phyloP scores from a whole-genome alignment of 2,797 vertebrate species.

The Anguilla marmorata region DNA sequence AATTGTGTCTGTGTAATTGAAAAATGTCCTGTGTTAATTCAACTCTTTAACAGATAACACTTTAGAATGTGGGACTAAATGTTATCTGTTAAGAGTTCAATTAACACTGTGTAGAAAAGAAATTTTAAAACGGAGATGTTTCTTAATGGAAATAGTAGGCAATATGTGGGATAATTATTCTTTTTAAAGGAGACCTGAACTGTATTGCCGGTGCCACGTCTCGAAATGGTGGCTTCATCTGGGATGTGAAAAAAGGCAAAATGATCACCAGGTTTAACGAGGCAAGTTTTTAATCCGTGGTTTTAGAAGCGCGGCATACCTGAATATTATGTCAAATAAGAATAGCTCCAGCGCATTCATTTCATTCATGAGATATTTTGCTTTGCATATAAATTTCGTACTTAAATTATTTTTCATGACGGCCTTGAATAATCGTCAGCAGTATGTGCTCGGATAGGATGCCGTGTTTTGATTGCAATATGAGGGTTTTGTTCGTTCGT shows the following conservation, averaged over 20 bases:
- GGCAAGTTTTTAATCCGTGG: constrained; percentile 63
- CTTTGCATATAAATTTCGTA: neutral
- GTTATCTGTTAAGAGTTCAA: no score
- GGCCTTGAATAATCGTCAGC: neutral
- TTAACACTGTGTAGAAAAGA: neutral
- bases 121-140: neutral
- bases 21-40: neutral
- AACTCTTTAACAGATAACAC: no score
- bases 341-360: neutral
- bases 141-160: neutral
- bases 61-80: no score
- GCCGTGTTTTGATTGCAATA: neutral
- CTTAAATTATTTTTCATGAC: neutral
- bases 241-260: constrained; percentile 92
- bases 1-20: neutral
- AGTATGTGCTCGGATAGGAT: neutral
- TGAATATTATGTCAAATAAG: neutral
- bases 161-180: constrained; percentile 15
- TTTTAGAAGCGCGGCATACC: neutral
- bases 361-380: neutral
- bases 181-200: constrained; percentile 84
- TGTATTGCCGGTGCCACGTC: constrained; percentile 95
- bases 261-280: constrained; percentile 92
- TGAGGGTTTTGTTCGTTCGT: constrained; percentile 24
- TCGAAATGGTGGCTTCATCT: constrained; percentile 92